These are phyloP conservation scores for Pseudochirops cupreus DNA, from an alignment of 2,797 vertebrate species.

Conservation along the genomic window DNA sequence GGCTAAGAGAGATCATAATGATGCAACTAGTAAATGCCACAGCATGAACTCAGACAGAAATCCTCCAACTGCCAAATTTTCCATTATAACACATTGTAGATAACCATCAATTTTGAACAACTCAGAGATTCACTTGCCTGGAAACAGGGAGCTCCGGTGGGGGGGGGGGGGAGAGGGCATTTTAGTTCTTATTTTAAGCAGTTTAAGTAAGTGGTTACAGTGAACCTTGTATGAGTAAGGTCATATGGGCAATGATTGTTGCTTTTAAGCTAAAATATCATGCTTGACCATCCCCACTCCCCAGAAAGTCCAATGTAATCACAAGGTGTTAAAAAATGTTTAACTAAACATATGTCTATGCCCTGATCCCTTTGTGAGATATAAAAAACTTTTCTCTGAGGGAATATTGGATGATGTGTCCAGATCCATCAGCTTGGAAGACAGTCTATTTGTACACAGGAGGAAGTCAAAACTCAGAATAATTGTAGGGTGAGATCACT, in stretches of 20 bases:
- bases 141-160: neutral
- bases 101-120: neutral
- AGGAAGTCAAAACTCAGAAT: neutral
- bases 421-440: neutral
- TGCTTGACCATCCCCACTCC: neutral
- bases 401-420: neutral
- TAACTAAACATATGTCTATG: neutral
- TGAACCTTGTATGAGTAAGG: neutral
- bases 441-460: neutral
- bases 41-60: neutral
- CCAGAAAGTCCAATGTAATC: neutral
- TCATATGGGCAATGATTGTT: neutral
- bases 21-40: neutral
- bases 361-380: neutral
- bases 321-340: neutral
- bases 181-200: neutral
- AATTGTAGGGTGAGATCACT: neutral
- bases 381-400: neutral
- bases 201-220: neutral
- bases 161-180: no score
- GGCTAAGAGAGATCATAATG: neutral
- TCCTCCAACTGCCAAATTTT: neutral
- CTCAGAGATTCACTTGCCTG: neutral
- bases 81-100: neutral
- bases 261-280: neutral